Base-by-base conservation (phyloP, 2,888 invertebrate species). In the Apodemia hepburni region DNA sequence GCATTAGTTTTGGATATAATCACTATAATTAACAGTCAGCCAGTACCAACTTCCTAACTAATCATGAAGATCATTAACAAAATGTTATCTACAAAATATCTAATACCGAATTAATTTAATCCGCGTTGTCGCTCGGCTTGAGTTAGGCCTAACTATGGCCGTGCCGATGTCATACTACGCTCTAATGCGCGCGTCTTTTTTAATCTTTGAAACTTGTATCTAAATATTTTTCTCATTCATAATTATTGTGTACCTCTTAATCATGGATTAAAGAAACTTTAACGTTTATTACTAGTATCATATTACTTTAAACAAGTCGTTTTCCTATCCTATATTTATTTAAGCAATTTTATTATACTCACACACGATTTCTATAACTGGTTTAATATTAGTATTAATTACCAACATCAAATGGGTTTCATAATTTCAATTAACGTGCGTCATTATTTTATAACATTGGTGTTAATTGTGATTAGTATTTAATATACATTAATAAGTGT, bases 211-310 rank as follows among this genome's bases (percentile, higher is more conserved):
- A 54, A 27, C 79, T 83, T 85, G 84, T 83, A 87, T 81, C 82
- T 72, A 80, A 85, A 87, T 85, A 82, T 84, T 83, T 82, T 84
- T 87, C 42, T 84, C 85, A 87, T 90, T 88, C 85, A 88, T 87
- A 42, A 9, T 58, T 85, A 85, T 81, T 79, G 72, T 77, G 75
- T 80, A 78, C 70, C 73, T 69, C 73, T 84, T 85, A 86, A 89
- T 87, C 87, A 83, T 84, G 84, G 78, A 81, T 75, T 84, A 82
- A 84, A 80, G 80, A 69, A 82, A 86, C 86, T 80, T 79, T 80
- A 78, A 82, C 79, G 79, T 86, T 87, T 87, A 88, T 87, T 85
- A 85, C 81, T 82, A 80, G 79, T 87, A 85, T 89, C 85, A 86
- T 78, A 82, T 87, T 88, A 80, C 84, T 78, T 78, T 42, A 42